Evolutionary conservation across 1,140 invertebrate species (phyloP), one percentile per base, ranked within the genome.

Genomic region (Diabrotica virgifera): DNA sequence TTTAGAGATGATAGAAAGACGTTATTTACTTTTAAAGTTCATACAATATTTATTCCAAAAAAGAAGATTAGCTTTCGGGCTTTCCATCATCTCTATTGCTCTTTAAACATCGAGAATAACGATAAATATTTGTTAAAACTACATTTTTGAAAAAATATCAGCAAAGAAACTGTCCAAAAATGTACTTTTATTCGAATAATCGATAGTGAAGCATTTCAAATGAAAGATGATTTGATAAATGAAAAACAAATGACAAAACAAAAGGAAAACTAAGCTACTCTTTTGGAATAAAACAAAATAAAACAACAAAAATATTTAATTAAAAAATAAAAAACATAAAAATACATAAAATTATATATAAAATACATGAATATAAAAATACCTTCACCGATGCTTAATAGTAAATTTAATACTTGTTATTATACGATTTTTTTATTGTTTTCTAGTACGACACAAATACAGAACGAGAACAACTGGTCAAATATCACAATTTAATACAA

Each of bases 281-380:
- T 46, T 46, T 46, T 46, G 40, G 40, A 46, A 46, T 46, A 46
- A 46, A 46, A 46, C 40, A 46, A 46, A 46, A 46, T 10, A 10
- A n/a, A 46, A 46, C 6, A 46, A 46, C n/a, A 46, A 46, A 46
- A 46, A 46, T 46, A n/a, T 46, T 46, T 46, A 46, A 46, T 46
- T 3, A 46, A 10, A 46, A 46, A 46, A 46, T 46, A 46, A 46
- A 46, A 46, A 46, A 10, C n/a, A 46, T n/a, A 46, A 10, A 46
- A 46, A 46, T 46, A 46, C n/a, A n/a, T 46, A 10, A 10, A 46
- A 10, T 2, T 8, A 46, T 10, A 6, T 46, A 10, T 46, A 46
- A 46, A 24, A 24, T 24, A 24, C 24, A 24, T 24, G 24, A 24
- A 24, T 24, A 24, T 24, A 24, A 24, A 24, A 24, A 24, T 24